Evolutionary conservation across 2,888 invertebrate species (phyloP).

Genomic region (Tetanocera ferruginea): DNA sequence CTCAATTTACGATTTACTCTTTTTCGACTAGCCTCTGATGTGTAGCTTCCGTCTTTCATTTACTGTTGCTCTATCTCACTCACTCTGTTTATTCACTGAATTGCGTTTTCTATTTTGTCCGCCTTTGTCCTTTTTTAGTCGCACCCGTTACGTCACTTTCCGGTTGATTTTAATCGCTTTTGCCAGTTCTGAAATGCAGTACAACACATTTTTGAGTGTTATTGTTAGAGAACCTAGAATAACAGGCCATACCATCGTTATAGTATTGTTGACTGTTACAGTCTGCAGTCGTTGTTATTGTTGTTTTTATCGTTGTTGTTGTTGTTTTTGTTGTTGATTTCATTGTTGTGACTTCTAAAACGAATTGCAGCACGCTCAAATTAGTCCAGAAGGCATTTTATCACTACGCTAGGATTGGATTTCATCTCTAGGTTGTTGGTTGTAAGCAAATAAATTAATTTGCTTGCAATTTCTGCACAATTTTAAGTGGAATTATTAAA

Average conservation of each 20-base stretch:
- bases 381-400: slow-evolving; percentile 5
- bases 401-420: not conserved
- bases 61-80: not conserved
- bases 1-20: too few relatives aligned
- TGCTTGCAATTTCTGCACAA: not conserved
- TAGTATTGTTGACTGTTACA: not conserved
- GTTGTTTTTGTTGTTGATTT: not conserved
- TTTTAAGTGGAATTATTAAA: not conserved
- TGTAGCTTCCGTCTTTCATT: not conserved
- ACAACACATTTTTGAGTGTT: slow-evolving; percentile 26
- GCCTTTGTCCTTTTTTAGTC: not conserved
- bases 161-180: slow-evolving; percentile 8
- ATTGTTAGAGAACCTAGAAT: slow-evolving; percentile 17
- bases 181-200: slow-evolving; percentile 25
- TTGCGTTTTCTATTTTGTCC: not conserved
- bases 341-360: not conserved
- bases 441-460: not conserved
- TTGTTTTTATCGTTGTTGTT: not conserved
- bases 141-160: not conserved
- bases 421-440: not conserved
- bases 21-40: too few relatives aligned
- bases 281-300: not conserved
- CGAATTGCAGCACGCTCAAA: not conserved
- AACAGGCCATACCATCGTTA: not conserved
- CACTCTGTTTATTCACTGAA: not conserved